Evolutionary conservation across 2,888 invertebrate species (phyloP).

Genomic region (Dioctria rufipes): DNA sequence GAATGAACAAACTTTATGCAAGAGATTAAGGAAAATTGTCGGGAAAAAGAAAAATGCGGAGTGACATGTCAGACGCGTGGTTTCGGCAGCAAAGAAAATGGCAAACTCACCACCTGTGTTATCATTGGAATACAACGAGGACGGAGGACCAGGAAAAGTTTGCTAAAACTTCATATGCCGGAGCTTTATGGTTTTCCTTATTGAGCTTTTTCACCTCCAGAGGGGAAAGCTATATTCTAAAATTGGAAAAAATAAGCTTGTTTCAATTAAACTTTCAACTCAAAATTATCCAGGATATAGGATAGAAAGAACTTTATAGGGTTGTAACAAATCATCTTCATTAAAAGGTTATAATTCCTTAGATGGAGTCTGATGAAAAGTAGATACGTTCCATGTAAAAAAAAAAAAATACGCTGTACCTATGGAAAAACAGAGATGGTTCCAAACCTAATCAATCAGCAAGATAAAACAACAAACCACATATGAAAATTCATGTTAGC

Average conservation of each 20-base stretch:
- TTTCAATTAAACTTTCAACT: neutral
- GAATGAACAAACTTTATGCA: constrained; percentile 17
- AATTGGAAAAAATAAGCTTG: neutral
- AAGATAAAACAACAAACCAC: too few species aligned
- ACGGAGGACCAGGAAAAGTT: constrained; percentile 9
- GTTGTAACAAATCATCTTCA: neutral
- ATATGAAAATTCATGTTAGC: too few species aligned
- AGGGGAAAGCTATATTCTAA: constrained; percentile 15
- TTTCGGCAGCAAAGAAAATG: constrained; percentile 38
- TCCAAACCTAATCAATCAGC: too few species aligned
- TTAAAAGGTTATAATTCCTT: too few species aligned
- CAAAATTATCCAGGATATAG: too few species aligned
- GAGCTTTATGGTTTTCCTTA: neutral
- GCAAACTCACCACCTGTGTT: constrained; percentile 44
- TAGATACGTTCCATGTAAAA: too few species aligned
- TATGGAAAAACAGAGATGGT: too few species aligned
- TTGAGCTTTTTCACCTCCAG: neutral
- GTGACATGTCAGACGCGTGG: constrained; percentile 49
- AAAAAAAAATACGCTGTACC: too few species aligned
- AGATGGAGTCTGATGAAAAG: too few species aligned
- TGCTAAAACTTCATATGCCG: neutral
- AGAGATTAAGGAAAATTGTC: constrained; percentile 39
- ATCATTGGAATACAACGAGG: constrained; percentile 27
- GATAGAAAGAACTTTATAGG: neutral
- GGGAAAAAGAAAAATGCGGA: constrained; percentile 35